Evolutionary conservation across 2,797 vertebrate species (phyloP).

Genomic region (Onychomys arenicola): DNA sequence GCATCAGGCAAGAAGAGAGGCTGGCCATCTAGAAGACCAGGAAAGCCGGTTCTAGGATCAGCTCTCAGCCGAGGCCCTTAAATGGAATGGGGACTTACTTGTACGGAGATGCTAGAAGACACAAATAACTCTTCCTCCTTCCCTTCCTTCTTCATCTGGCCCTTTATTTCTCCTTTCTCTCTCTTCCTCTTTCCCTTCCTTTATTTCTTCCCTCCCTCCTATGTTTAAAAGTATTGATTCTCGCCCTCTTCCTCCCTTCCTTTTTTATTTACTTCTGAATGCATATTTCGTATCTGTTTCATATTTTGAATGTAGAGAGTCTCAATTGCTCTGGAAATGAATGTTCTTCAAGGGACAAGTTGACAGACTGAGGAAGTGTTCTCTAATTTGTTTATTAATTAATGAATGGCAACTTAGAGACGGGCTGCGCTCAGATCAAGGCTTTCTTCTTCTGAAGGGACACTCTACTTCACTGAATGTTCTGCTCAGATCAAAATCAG

Average conservation of each 20-base stretch:
- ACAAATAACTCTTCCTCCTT: neutral
- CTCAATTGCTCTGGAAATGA: constrained; percentile 33
- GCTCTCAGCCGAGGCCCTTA: neutral
- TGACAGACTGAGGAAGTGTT: neutral
- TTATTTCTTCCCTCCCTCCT: neutral
- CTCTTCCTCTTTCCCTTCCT: no score
- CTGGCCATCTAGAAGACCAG: neutral
- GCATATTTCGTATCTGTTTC: neutral
- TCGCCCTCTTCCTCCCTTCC: neutral
- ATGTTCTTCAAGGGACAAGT: constrained; percentile 39
- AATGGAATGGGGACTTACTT: neutral
- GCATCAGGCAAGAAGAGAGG: neutral
- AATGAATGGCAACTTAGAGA: neutral
- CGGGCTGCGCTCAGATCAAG: neutral
- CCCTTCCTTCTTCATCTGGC: no score
- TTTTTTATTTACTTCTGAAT: neutral
- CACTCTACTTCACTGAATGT: neutral
- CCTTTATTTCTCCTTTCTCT: no score
- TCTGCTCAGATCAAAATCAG: neutral
- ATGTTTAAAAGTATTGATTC: neutral
- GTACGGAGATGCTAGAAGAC: neutral
- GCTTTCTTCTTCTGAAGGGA: neutral
- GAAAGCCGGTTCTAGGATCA: neutral
- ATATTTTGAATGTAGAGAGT: neutral
- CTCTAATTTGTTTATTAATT: constrained; percentile 53